Conservation (phyloP, 2,888 invertebrate genomes). For the Antheraea yamamai region DNA sequence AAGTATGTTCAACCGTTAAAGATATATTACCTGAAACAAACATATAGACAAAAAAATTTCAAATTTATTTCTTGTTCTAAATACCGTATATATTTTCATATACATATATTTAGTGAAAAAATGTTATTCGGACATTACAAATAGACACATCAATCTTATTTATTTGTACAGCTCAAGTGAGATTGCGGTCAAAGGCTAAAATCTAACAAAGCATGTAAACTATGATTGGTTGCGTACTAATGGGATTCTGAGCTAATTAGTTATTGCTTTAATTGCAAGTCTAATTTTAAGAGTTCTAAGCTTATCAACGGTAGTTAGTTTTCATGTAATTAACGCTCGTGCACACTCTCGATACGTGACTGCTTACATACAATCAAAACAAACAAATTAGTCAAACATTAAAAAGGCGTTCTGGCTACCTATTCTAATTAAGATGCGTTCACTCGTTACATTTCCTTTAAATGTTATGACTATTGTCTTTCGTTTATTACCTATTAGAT, state of each 20-base stretch:
- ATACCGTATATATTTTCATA: too few species aligned
- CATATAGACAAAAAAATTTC: too few species aligned
- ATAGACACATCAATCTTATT: too few species aligned
- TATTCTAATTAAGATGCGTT: conserved; percentile 67
- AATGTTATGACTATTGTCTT: conserved; percentile 59
- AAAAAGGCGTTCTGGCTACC: conserved; percentile 67
- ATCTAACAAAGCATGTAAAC: not conserved
- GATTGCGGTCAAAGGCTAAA: too few species aligned
- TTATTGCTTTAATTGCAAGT: conserved; percentile 34
- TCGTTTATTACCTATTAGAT: conserved; percentile 52
- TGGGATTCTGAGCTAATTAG: conserved; percentile 41
- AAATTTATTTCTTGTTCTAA: not conserved
- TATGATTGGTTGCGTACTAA: conserved; percentile 25
- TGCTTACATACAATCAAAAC: conserved; percentile 32
- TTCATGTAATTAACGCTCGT: conserved; percentile 33
- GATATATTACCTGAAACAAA: too few species aligned
- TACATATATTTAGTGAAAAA: too few species aligned
- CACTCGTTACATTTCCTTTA: conserved; percentile 48
- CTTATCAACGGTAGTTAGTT: conserved; percentile 33
- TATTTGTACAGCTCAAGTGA: too few species aligned
- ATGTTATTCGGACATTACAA: too few species aligned
- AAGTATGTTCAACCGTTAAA: too few species aligned
- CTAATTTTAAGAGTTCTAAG: conserved; percentile 24
- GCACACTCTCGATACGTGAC: conserved; percentile 35
- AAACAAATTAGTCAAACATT: conserved; percentile 74